Base-by-base conservation (phyloP, 2,888 invertebrate species). In the Crocallis elinguaria region DNA sequence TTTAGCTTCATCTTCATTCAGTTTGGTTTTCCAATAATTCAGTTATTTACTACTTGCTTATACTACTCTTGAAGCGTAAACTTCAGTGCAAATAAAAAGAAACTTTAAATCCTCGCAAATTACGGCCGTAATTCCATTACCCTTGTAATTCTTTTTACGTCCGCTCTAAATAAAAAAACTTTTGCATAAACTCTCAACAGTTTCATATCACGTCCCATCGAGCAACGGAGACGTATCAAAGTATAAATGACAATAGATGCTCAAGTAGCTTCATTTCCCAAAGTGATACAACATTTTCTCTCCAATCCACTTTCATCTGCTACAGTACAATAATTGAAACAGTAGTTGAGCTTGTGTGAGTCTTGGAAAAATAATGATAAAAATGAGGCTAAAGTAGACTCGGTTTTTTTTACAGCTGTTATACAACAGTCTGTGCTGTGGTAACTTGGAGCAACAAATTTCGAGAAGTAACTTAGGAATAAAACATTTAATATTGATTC, bases 261-360 rank as follows among this genome's bases (percentile, higher is more conserved):
- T 70, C 69, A 76, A 79, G 70, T 73, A 69, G 67, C 69, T 75
- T 79, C 73, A 76, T 81, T 83, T 76, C 70, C 75, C 69, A 77
- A 81, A 82, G 77, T 73, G 77, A 77, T 76, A 77, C 73, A 78
- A 81, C 76, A 75, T 78, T 72, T 71, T 67, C 66, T 75, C 66
- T 67, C 67, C 71, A 74, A 79, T 75, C 69, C 71, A 73, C 76
- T 80, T 73, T 78, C 71, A 68, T 74, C 73, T 66, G 58, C 67
- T 38, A 6, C 46, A 4, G 27, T 54, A 16, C 61, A 66, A 64
- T 67, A 58, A 63, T 68, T 37, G 12, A 12, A 65, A 62, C 68
- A 71, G 53, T 49, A 33, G 4, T 12, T 2, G 2, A 38, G 19
- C 29, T 54, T 17, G 14, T 13, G 11, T 12, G 11, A 27, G 2